Percentiles rank a stretch among this genome's conserved stretches.
These are phyloP conservation scores for Sipha flava DNA, from an alignment of 1,140 invertebrate species.

Conservation along the genomic window DNA sequence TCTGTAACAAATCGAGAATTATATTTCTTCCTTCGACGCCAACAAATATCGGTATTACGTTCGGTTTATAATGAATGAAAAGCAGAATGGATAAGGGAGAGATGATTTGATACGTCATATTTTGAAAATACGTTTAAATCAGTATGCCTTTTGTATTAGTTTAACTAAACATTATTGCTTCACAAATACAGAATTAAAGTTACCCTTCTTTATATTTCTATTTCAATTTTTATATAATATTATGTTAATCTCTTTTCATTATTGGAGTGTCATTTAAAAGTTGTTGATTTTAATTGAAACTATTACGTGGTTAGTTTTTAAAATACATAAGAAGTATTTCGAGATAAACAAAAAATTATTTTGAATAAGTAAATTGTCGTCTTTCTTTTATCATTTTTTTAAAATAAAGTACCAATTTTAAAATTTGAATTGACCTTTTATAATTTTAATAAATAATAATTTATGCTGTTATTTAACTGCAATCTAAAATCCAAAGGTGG, in stretches of 20 bases:
- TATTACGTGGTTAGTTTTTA: neutral
- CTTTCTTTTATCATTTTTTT: too few species aligned
- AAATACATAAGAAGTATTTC: too few species aligned
- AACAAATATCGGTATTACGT: neutral
- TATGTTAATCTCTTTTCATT: neutral
- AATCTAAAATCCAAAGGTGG: too few species aligned
- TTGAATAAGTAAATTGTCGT: too few species aligned
- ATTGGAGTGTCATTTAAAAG: neutral
- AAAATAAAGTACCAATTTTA: too few species aligned
- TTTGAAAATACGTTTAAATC: neutral
- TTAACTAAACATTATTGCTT: neutral
- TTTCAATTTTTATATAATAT: neutral
- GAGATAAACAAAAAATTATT: too few species aligned
- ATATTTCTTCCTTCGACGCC: neutral
- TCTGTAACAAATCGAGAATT: neutral
- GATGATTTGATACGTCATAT: neutral
- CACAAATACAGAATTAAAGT: neutral
- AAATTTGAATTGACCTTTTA: too few species aligned
- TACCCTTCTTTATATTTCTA: neutral
- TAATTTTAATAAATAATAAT: too few species aligned
- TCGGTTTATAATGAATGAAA: neutral
- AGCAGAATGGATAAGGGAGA: neutral
- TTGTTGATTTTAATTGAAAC: neutral
- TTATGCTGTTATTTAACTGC: too few species aligned
- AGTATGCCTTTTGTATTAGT: neutral